Base-by-base conservation (phyloP, 2,888 invertebrate species). In the Isoperla grammatica region DNA sequence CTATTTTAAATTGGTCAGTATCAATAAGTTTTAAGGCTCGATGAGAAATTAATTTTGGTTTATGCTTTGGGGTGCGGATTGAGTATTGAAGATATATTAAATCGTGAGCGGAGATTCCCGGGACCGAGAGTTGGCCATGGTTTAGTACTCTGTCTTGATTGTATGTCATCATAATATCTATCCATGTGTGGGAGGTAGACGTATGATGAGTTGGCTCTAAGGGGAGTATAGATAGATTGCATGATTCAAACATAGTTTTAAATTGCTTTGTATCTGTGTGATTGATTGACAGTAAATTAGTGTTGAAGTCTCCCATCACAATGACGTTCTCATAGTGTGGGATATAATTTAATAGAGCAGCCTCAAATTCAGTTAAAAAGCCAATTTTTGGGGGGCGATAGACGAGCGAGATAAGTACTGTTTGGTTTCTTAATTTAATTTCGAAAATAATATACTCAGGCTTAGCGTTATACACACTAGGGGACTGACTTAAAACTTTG, bases 251-350 rank as follows among this genome's bases (percentile, higher is more conserved):
- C 2, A 22, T 29, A 57, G 4, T 9, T 46, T 20, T 29, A 0
- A 6, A 23, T 13, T 15, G 48, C 12, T 9, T 29, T 43, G 37
- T 1, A 13, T 13, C 43, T 8, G 13, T 15, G 35, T 1, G n/a
- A 13, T 22, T 15, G 15, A 35, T 17, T 2, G 9, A 13, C 3
- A 12, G 15, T 17, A 57, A 20, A 48, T 57, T 37, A 22, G 48
- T 57, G 23, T 29, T 57, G 19, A 57, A 48, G 17, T 57, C 57
- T 13, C 48, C 57, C 29, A n/a, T 57, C 11, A 50, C 35, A 2
- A 57, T 22, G 3, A 46, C 12, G 20, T 57, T 22, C 12, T 22
- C 12, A 2, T 57, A 48, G n/a, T 29, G 23, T n/a, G 22, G 11
- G 3, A 15, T 23, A 29, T 45, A 1, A 1, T 15, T 22, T 12